Conservation (phyloP, 2,888 invertebrate species). For the Eudasyphora cyanicolor region DNA sequence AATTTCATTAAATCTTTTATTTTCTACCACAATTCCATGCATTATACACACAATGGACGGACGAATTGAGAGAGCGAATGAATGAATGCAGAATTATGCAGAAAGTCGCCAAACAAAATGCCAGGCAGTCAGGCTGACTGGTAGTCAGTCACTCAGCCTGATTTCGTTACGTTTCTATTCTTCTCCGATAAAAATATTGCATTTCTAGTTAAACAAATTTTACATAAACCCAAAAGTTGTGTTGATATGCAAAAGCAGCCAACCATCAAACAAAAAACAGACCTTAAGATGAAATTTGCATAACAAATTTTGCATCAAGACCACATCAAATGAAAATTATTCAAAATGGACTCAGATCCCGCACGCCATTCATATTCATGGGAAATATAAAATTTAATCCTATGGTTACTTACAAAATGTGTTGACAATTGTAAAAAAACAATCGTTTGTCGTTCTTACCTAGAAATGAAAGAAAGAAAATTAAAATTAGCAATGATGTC, state of each 20-base stretch:
- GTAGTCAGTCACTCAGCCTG: slow-evolving; percentile 29
- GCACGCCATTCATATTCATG: not conserved
- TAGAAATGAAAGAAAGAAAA: not conserved
- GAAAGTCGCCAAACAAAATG: slow-evolving; percentile 42
- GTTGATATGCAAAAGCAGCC: slow-evolving; percentile 32
- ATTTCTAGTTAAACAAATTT: slow-evolving; percentile 53
- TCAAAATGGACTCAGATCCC: slow-evolving; percentile 51
- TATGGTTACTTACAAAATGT: slow-evolving; percentile 19
- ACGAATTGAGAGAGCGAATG: not conserved
- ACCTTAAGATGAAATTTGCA: slow-evolving; percentile 53
- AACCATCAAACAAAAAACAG: slow-evolving; percentile 38
- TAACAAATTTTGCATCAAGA: slow-evolving; percentile 62
- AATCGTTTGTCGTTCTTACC: not conserved
- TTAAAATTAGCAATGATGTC: slow-evolving; percentile 16
- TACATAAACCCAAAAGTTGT: slow-evolving; percentile 52
- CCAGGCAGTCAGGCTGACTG: slow-evolving; percentile 30
- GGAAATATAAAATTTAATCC: not conserved
- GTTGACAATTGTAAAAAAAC: not conserved
- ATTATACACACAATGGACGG: slow-evolving; percentile 45
- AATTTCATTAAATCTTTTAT: slow-evolving; percentile 58
- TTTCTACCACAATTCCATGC: slow-evolving; percentile 31
- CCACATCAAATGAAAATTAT: slow-evolving; percentile 62
- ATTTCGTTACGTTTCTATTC: not conserved
- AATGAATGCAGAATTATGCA: slow-evolving; percentile 53
- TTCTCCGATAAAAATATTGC: slow-evolving; percentile 39